A percentile compares a stretch with the other conserved stretches of the same genome.
Evolutionary conservation across 2,797 vertebrate genomes (phyloP).

Genomic region (Arrhamphus sclerolepis): DNA sequence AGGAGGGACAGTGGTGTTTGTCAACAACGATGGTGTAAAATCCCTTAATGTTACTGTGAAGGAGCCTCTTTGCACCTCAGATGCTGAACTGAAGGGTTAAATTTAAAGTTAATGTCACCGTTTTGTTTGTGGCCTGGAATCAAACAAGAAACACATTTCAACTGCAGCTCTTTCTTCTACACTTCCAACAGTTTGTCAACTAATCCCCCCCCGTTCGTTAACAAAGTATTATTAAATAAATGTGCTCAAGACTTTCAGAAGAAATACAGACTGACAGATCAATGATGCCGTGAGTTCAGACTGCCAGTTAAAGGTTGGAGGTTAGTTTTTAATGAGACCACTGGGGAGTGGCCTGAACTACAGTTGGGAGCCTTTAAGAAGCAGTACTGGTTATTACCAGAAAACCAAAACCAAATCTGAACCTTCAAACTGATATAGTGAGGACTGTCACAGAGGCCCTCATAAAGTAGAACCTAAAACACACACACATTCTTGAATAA

Average conservation of each 20-base stretch:
- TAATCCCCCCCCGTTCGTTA: neutral
- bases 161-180: neutral
- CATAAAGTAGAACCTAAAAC: neutral
- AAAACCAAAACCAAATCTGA: neutral
- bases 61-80: no score
- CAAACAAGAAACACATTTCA: neutral
- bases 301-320: neutral
- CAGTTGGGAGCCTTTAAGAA: neutral
- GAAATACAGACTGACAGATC: neutral
- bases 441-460: neutral
- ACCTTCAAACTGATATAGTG: neutral
- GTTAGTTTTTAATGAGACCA: constrained; percentile 7
- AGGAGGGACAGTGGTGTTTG: no score
- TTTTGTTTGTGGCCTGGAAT: no score
- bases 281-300: neutral
- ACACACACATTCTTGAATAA: neutral
- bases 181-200: no score
- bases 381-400: neutral
- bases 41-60: no score
- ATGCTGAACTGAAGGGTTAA: no score
- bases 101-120: no score
- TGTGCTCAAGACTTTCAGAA: neutral
- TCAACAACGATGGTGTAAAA: no score
- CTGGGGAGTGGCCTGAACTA: neutral
- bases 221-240: neutral